Conservation (phyloP, 30 jellyfish, hydroid and myxozoan genomes). For the Rhopilema esculentum region DNA sequence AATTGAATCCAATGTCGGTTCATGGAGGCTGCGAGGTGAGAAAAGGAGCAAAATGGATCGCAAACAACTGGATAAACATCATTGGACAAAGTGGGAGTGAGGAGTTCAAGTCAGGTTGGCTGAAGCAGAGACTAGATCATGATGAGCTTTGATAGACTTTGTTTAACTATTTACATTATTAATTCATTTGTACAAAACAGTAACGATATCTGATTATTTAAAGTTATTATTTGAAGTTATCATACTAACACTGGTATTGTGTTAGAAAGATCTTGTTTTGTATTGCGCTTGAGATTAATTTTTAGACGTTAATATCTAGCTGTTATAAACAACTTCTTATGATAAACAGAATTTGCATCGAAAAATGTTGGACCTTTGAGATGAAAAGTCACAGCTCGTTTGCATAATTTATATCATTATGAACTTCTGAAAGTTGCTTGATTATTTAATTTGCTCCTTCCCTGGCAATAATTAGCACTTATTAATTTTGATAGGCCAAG, state of each 20-base stretch:
- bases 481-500: too few relatives aligned
- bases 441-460: too few relatives aligned
- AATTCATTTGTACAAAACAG: neutral
- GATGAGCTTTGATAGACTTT: slow-evolving; percentile 50
- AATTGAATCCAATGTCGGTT: slow-evolving; percentile 70
- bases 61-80: slow-evolving; percentile 82
- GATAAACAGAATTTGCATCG: too few relatives aligned
- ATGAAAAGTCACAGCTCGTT: too few relatives aligned
- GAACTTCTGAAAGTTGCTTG: too few relatives aligned
- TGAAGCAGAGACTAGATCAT: slow-evolving; percentile 55
- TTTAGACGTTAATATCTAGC: neutral
- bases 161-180: neutral
- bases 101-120: slow-evolving; percentile 79
- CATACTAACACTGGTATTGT: neutral
- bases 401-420: too few relatives aligned
- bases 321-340: neutral
- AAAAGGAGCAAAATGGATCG: slow-evolving; percentile 86
- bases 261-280: neutral
- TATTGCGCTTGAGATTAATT: neutral
- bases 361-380: too few relatives aligned
- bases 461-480: too few relatives aligned
- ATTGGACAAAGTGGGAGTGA: slow-evolving; percentile 82
- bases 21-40: slow-evolving; percentile 94
- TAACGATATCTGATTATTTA: neutral
- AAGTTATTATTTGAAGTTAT: too few relatives aligned